These are phyloP conservation scores for Microtus agrestis DNA, from an alignment of 2,797 vertebrate species.

Conservation along the genomic window DNA sequence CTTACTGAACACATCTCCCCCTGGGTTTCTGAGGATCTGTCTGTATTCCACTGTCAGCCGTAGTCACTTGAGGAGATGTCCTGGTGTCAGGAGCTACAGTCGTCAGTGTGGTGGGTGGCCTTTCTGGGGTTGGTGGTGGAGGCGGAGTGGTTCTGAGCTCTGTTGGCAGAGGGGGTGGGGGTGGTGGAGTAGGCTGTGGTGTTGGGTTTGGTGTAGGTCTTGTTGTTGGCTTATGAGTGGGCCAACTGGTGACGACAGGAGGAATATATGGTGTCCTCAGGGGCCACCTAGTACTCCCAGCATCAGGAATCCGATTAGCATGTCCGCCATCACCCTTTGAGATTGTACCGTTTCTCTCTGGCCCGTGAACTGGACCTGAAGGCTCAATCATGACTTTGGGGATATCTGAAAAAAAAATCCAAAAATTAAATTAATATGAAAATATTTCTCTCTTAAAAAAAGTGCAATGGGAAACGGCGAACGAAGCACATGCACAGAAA, in stretches of 20 bases:
- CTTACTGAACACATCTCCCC: conserved; percentile 99
- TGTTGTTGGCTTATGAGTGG: conserved; percentile 66
- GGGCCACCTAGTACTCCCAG: conserved; percentile 88
- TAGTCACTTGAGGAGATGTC: conserved; percentile 79
- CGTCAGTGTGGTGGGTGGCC: conserved; percentile 64
- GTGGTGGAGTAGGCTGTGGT: conserved; percentile 77
- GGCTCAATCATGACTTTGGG: conserved; percentile 92
- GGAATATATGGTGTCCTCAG: conserved; percentile 84
- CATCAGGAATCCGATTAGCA: conserved; percentile 90
- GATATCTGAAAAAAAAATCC: conserved; percentile 88
- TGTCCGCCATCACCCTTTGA: conserved; percentile 87
- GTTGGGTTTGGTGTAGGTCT: conserved; percentile 72
- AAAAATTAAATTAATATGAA: conserved; percentile 62
- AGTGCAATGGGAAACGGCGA: conserved; percentile 26
- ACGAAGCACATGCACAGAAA: not conserved
- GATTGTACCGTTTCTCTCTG: conserved; percentile 74
- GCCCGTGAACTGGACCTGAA: conserved; percentile 84
- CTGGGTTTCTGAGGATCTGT: conserved; percentile 94
- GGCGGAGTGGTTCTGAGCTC: conserved; percentile 77
- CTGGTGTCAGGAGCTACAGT: conserved; percentile 83
- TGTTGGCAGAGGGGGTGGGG: conserved; percentile 76
- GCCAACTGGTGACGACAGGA: conserved; percentile 81
- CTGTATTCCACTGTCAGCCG: conserved; percentile 94
- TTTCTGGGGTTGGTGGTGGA: conserved; percentile 33
- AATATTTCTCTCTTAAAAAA: conserved; percentile 38